These are phyloP conservation scores for Thermophis baileyi DNA, from an alignment of 2,113 vertebrate genomes.

Conservation along the genomic window DNA sequence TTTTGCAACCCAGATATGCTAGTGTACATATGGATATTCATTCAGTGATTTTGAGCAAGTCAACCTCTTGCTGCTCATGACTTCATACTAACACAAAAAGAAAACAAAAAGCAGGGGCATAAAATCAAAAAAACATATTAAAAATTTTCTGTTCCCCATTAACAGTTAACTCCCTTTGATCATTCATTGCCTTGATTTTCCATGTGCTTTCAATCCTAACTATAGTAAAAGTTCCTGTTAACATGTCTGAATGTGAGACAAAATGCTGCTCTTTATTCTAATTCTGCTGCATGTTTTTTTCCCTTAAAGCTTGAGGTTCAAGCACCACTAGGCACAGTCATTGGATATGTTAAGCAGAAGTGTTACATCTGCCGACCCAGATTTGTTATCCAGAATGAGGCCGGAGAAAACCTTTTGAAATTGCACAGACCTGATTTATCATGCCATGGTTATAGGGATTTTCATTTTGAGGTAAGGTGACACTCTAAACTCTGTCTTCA, in stretches of 20 bases:
- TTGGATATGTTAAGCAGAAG: constrained; percentile 81
- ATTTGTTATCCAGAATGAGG: constrained; percentile 78
- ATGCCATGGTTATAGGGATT: constrained; percentile 76
- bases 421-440: constrained; percentile 76
- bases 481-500: neutral
- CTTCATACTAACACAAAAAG: neutral
- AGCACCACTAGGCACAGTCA: constrained; percentile 77
- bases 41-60: neutral
- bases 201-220: neutral
- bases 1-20: neutral
- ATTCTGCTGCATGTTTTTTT: neutral
- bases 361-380: constrained; percentile 83
- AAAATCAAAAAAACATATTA: neutral
- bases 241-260: neutral
- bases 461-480: constrained; percentile 80
- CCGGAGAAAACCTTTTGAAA: constrained; percentile 74
- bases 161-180: neutral
- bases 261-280: neutral
- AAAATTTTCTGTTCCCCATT: neutral
- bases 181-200: neutral
- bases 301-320: constrained; percentile 78
- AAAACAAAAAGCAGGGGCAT: neutral
- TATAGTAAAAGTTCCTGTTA: neutral
- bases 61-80: neutral
- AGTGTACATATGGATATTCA: neutral